Evolutionary conservation across 2,888 invertebrate genomes (phyloP).

Genomic region (Oegoconia quadripuncta): DNA sequence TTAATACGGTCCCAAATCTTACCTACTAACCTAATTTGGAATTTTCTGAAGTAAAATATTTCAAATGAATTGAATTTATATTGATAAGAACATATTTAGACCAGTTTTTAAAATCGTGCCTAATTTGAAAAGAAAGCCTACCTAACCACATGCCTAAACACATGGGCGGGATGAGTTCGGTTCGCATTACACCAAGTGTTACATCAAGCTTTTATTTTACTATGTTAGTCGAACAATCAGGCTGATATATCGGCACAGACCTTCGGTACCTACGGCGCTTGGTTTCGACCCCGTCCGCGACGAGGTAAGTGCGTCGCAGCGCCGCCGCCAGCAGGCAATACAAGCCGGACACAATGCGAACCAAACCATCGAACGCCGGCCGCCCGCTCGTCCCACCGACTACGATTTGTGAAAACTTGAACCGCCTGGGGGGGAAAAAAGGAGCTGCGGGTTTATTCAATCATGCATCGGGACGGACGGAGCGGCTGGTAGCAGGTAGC

Average conservation of each 20-base stretch:
- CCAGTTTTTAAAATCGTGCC: too few species aligned
- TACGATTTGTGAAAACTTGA: conserved; percentile 64
- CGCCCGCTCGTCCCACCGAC: conserved; percentile 34
- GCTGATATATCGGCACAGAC: conserved; percentile 31
- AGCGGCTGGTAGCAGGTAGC: too few species aligned
- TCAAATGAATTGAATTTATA: too few species aligned
- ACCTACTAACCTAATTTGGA: too few species aligned
- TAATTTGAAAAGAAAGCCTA: too few species aligned
- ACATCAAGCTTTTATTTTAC: conserved; percentile 20
- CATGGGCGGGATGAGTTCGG: too few species aligned
- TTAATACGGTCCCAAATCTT: too few species aligned
- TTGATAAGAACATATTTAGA: too few species aligned
- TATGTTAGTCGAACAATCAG: neutral
- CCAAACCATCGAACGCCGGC: conserved; percentile 51
- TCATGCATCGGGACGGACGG: too few species aligned
- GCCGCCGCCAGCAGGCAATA: conserved; percentile 43
- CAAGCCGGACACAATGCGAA: conserved; percentile 57
- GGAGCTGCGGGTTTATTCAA: too few species aligned
- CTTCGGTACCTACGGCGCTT: conserved; percentile 49
- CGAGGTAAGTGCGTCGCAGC: conserved; percentile 36
- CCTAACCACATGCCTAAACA: too few species aligned
- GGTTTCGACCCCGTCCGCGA: conserved; percentile 24
- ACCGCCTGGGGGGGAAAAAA: conserved; percentile 42
- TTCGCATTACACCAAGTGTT: conserved; percentile 48
- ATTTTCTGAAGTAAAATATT: too few species aligned